Evolutionary conservation across 2,888 invertebrate genomes (phyloP).

Genomic region (Automeris io): DNA sequence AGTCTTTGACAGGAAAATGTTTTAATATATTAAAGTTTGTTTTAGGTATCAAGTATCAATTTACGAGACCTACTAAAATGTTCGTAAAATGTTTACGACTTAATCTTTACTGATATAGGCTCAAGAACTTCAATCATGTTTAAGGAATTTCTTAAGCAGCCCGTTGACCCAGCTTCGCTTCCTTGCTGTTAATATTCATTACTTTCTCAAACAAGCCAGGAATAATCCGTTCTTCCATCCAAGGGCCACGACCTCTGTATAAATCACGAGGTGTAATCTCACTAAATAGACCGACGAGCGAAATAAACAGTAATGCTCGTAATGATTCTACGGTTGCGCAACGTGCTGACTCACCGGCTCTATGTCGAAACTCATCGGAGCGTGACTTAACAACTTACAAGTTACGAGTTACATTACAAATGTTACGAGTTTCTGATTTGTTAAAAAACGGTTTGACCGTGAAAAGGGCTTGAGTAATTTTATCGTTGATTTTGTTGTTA

Average conservation of each 20-base stretch:
- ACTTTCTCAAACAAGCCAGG: slow-evolving; percentile 35
- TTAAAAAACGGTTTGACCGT: slow-evolving; percentile 49
- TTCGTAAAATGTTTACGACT: slow-evolving; percentile 29
- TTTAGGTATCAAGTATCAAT: slow-evolving; percentile 4
- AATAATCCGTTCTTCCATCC: slow-evolving; percentile 33
- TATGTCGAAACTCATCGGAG: slow-evolving; percentile 35
- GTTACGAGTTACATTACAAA: slow-evolving; percentile 35
- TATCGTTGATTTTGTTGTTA: no score
- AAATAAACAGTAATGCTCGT: slow-evolving; percentile 40
- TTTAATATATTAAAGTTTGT: neutral
- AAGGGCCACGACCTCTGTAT: slow-evolving; percentile 37
- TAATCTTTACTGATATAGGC: slow-evolving; percentile 21
- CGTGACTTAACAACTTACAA: slow-evolving; percentile 50
- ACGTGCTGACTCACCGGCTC: slow-evolving; percentile 24
- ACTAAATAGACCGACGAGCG: slow-evolving; percentile 38
- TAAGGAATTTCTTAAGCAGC: slow-evolving; percentile 20
- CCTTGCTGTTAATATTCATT: slow-evolving; percentile 34
- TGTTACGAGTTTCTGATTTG: slow-evolving; percentile 36
- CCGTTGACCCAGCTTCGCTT: slow-evolving; percentile 20
- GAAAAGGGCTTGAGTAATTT: slow-evolving; percentile 28
- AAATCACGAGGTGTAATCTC: slow-evolving; percentile 51
- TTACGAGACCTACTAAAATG: slow-evolving; percentile 23
- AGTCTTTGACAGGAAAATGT: neutral
- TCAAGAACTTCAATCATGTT: slow-evolving; percentile 14
- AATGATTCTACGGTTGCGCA: slow-evolving; percentile 38